Evolutionary conservation across 2,797 vertebrate species (phyloP), one percentile per base, ranked within the genome.

Genomic region (Cygnus olor): DNA sequence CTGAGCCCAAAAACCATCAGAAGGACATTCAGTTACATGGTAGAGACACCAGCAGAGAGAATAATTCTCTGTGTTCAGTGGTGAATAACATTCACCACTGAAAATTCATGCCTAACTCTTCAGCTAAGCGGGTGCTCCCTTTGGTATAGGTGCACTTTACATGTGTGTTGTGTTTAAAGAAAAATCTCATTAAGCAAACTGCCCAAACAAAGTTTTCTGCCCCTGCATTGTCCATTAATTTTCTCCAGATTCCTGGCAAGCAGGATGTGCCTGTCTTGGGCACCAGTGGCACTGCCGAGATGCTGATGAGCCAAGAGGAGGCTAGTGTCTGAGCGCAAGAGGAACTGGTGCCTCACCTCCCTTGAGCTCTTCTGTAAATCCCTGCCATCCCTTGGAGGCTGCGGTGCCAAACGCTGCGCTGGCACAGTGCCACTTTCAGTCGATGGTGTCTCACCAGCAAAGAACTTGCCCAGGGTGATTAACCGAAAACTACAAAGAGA

Each of bases 401-500:
- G 20, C 27, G 11, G 57, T 74, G 61, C 93, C 86, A 93, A 88
- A 78, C 1, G 5, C 32, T 88, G 74, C 1, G 0, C 69, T 89
- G 93, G 88, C 91, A 56, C 7, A 42, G 45, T 63, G 87, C 89
- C 91, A 49, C 79, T 76, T 78, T 78, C 45, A 87, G 36, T 90
- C 88, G 87, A 13, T 40, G 81, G 57, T 89, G 76, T 88, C 79
- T 92, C 90, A 90, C 69, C 91, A 85, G 76, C 45, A 74, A 89
- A 85, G 81, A 92, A 93, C 78, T 90, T 85, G 74, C 88, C 60
- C 91, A 85, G 45, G 90, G 72, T 88, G 84, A 47, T 66, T 60
- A 88, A 83, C 65, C 38, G 79, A 88, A 95, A 92, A 91, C 85
- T 92, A 80, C 91, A 91, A 87, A 94, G 68, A 89, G 15, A 92